phyloP scores from a whole-genome alignment of 2,113 vertebrate genomes.

The Lasiurus cinereus region DNA sequence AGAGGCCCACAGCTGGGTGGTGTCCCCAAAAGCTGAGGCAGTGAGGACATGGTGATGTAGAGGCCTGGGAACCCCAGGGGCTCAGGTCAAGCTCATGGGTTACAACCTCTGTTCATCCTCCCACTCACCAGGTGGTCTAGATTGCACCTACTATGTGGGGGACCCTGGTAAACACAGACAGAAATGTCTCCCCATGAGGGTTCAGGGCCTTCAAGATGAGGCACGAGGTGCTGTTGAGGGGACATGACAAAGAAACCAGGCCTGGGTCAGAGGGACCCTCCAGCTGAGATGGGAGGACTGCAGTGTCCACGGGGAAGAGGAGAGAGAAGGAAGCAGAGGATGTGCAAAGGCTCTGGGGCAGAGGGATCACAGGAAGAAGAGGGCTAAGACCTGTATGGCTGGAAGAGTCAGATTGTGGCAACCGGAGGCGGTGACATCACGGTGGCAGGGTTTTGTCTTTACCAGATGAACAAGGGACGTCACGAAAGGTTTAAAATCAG shows the following conservation, averaged over 20 bases:
- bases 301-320: neutral
- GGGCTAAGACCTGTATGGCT: neutral
- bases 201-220: neutral
- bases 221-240: neutral
- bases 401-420: rapidly evolving
- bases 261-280: neutral
- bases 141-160: rapidly evolving
- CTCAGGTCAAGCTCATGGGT: neutral
- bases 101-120: neutral
- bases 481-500: neutral
- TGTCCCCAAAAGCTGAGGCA: neutral
- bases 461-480: neutral
- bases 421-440: neutral
- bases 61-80: neutral
- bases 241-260: neutral
- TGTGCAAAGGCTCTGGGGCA: neutral
- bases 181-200: rapidly evolving
- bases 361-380: neutral
- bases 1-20: neutral
- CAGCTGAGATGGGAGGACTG: neutral
- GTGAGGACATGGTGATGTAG: rapidly evolving
- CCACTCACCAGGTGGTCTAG: neutral
- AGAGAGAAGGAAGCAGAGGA: neutral
- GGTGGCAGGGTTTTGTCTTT: neutral
- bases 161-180: neutral